Conservation (phyloP, 2,888 invertebrate genomes). For the Helleia helle region DNA sequence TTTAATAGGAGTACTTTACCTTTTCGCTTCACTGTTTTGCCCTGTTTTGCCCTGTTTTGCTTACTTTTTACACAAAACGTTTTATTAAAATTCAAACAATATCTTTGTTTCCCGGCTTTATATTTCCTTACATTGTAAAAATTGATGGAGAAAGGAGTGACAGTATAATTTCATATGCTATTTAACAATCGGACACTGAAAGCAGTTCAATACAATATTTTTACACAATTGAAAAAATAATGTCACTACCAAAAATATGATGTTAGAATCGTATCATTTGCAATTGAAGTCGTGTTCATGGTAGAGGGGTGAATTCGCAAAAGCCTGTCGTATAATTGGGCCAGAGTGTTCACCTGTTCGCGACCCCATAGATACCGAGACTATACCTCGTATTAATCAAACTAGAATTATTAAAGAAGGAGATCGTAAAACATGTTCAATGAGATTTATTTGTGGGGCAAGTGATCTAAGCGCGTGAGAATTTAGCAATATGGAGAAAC, state of each 20-base stretch:
- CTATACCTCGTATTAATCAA: conserved; percentile 23
- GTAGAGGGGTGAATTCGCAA: conserved; percentile 30
- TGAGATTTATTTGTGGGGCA: conserved; percentile 22
- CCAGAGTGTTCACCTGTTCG: conserved; percentile 16
- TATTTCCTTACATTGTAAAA: too few relatives aligned
- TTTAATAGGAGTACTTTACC: conserved; percentile 7
- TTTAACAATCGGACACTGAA: too few relatives aligned
- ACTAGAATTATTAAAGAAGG: conserved; percentile 27
- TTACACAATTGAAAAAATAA: too few relatives aligned
- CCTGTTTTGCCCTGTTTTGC: too few relatives aligned
- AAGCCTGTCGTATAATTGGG: conserved; percentile 29
- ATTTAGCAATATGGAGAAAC: conserved; percentile 10
- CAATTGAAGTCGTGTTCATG: too few relatives aligned
- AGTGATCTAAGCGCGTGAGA: conserved; percentile 24
- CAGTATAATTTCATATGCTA: too few relatives aligned
- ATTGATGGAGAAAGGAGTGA: too few relatives aligned
- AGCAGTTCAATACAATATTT: too few relatives aligned
- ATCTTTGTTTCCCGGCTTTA: not conserved
- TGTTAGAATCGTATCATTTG: too few relatives aligned
- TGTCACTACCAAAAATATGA: too few relatives aligned
- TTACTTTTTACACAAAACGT: not conserved
- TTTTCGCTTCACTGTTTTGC: conserved; percentile 1
- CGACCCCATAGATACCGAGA: conserved; percentile 32
- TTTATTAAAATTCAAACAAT: not conserved
- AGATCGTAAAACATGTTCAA: conserved; percentile 16